Percentiles rank a stretch among this genome's conserved stretches.
Conservation (phyloP, 2,888 invertebrate species). For the Beris morrisii region DNA sequence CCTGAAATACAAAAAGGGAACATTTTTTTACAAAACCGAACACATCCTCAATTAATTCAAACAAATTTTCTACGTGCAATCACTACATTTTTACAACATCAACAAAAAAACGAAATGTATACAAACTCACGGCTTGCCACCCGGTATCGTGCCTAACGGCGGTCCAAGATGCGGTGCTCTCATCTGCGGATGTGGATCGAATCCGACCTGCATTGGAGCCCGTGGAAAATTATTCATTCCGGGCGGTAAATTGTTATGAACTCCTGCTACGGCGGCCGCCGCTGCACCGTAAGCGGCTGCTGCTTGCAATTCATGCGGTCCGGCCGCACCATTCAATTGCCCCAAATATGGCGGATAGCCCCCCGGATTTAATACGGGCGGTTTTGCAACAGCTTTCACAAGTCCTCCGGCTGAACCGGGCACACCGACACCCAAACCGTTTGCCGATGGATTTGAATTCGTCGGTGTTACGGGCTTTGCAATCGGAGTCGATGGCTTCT, state of each 20-base stretch:
- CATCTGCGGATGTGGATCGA: conserved; percentile 70
- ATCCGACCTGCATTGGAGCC: conserved; percentile 66
- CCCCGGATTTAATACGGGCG: conserved; percentile 43
- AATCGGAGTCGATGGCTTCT: conserved; percentile 88
- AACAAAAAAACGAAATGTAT: conserved; percentile 27
- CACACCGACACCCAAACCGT: conserved; percentile 58
- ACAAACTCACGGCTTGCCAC: conserved; percentile 81
- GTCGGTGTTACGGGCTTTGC: conserved; percentile 90
- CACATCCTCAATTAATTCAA: not conserved
- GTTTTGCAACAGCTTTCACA: conserved; percentile 42
- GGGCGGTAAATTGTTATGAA: conserved; percentile 67
- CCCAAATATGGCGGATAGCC: conserved; percentile 65
- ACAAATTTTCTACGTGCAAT: not conserved
- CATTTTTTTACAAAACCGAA: not conserved
- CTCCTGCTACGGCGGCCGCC: conserved; percentile 58
- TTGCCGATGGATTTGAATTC: conserved; percentile 59
- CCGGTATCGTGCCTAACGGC: conserved; percentile 69
- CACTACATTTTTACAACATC: not conserved
- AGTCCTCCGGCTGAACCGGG: conserved; percentile 34
- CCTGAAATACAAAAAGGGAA: conserved; percentile 49
- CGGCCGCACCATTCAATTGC: conserved; percentile 61
- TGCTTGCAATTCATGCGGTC: conserved; percentile 64
- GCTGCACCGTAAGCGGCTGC: conserved; percentile 56
- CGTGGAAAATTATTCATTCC: conserved; percentile 67
- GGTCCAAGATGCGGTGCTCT: conserved; percentile 55